Percentiles rank a stretch among this genome's conserved stretches.
phyloP scores from a whole-genome alignment of 2,888 invertebrate genomes.

The Athalia circularis region DNA sequence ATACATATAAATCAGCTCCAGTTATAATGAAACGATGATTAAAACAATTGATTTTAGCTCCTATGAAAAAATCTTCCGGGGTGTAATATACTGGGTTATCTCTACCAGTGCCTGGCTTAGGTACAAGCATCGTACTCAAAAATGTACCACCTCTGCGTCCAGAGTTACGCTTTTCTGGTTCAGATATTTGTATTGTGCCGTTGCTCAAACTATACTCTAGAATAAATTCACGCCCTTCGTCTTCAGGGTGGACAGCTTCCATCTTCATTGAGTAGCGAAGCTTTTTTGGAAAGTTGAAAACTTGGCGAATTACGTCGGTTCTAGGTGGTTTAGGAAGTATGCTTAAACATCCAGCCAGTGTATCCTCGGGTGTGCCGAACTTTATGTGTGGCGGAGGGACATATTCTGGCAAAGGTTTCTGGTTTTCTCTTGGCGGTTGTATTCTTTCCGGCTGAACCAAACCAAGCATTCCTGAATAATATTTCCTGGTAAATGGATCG shows the following conservation, averaged over 20 bases:
- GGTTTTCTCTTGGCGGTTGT: slow-evolving; percentile 68
- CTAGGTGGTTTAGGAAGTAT: slow-evolving; percentile 84
- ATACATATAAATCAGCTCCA: slow-evolving; percentile 86
- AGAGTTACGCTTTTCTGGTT: slow-evolving; percentile 83
- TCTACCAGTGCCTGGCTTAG: slow-evolving; percentile 82
- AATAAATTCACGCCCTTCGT: slow-evolving; percentile 84
- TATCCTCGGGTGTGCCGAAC: slow-evolving; percentile 86
- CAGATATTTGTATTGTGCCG: slow-evolving; percentile 84
- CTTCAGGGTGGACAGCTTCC: slow-evolving; percentile 88
- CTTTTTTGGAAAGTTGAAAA: slow-evolving; percentile 79
- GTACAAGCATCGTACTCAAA: slow-evolving; percentile 80
- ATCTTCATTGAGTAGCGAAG: slow-evolving; percentile 86
- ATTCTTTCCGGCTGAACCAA: slow-evolving; percentile 75
- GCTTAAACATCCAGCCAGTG: slow-evolving; percentile 83
- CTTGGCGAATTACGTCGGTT: slow-evolving; percentile 85
- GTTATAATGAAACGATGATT: slow-evolving; percentile 86
- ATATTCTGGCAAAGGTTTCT: slow-evolving; percentile 54
- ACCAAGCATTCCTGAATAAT: slow-evolving; percentile 79
- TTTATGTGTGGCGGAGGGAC: slow-evolving; percentile 81
- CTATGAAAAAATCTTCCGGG: slow-evolving; percentile 87
- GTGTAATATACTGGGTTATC: slow-evolving; percentile 86
- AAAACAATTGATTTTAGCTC: slow-evolving; percentile 83
- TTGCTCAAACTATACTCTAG: slow-evolving; percentile 86
- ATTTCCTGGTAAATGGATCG: slow-evolving; percentile 87
- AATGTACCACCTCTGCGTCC: slow-evolving; percentile 85